Evolutionary conservation across 2,888 invertebrate genomes (phyloP).

Genomic region (Drosophila gaucha): DNA sequence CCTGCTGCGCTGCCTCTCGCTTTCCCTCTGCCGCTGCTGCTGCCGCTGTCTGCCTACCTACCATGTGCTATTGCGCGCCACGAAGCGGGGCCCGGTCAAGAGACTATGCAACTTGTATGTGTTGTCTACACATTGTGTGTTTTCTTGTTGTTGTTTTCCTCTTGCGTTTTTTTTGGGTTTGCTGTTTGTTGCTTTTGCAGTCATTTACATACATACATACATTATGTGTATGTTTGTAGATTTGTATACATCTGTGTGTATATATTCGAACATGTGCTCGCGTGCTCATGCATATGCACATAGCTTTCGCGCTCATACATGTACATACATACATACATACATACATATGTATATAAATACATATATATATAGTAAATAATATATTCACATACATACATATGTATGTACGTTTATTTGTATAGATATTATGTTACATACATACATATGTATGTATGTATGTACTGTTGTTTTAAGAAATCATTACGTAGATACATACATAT

Average conservation of each 20-base stretch:
- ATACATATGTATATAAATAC: background rate
- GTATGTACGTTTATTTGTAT: background rate
- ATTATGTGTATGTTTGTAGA: background rate
- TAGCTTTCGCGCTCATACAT: too few species aligned
- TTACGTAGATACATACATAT: too few species aligned
- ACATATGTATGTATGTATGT: background rate
- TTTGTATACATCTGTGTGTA: background rate
- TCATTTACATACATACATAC: conserved; percentile 10
- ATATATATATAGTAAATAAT: background rate
- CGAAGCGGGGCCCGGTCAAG: conserved; percentile 68
- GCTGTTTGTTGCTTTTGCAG: conserved; percentile 35
- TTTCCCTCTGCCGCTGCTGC: conserved; percentile 23
- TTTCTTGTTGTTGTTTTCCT: conserved; percentile 30
- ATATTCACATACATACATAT: background rate
- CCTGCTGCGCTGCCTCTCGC: conserved; percentile 9
- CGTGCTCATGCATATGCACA: background rate
- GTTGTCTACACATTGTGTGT: conserved; percentile 47
- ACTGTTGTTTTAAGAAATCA: too few species aligned
- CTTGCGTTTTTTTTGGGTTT: conserved; percentile 12
- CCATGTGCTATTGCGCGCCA: conserved; percentile 42
- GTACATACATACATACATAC: too few species aligned
- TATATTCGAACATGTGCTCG: background rate
- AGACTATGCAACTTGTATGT: conserved; percentile 71
- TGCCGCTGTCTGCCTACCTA: conserved; percentile 19
- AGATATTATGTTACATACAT: too few species aligned